Base-by-base conservation (phyloP, 1,140 invertebrate genomes). In the Drosophila murphyi region DNA sequence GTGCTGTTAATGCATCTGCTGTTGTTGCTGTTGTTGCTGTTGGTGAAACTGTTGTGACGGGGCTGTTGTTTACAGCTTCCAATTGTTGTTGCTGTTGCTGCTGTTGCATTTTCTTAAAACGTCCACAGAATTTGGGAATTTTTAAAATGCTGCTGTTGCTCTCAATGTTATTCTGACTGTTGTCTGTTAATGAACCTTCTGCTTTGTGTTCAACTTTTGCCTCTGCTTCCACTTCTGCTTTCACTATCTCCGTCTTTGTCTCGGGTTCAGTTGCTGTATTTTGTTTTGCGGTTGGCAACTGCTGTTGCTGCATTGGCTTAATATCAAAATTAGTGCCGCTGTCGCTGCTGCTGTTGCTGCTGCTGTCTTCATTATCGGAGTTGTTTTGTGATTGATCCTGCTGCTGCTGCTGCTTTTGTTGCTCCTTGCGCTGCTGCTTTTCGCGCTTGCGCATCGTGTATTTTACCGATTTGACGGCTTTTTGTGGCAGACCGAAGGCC, bases 401-500 rank as follows among this genome's bases (percentile, higher is more conserved):
- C 29, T 56, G 54, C 3, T 61, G 63, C 39, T 68, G 41, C 20
- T 81, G 62, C 45, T 67, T 28, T 60, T 72, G 57, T 39, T 76
- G 48, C 61, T 81, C 63, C 45, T 71, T 88, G 62, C 55, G 71
- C 68, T 72, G 74, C 28, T 74, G 63, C 43, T 76, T 62, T 60
- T 89, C 85, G 34, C 90, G 78, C 63, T 92, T 92, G 57, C 78
- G 72, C 69, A 92, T 72, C 50, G 91, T 92, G 31, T 88, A 78
- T 54, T 90, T 83, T 12, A 92, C 91, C 28, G 80, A 88, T 47
- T 78, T 80, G 34, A 92, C 82, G 20, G 90, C 79, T 64, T 91
- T 92, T 28, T 89, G 75, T 8, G 91, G 91, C 91, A 92, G 88
- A 4, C 91, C 91, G 63, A 78, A 68, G 56, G 82, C 83, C 57